phyloP scores from a whole-genome alignment of 2,797 vertebrate genomes.

The Lerista edwardsae region DNA sequence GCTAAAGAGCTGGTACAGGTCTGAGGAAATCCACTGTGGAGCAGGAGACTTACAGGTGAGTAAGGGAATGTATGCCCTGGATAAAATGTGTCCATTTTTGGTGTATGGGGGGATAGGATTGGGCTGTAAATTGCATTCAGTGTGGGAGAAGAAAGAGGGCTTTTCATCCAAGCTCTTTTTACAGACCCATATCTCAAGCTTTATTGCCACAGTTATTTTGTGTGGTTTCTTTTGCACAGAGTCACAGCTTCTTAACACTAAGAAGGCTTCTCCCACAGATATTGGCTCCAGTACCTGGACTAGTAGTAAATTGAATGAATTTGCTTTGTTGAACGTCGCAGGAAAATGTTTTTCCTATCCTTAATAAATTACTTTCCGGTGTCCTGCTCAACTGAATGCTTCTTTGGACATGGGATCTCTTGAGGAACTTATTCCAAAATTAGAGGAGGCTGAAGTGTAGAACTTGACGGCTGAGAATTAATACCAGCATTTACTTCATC shows the following conservation, averaged over 20 bases:
- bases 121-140: no score
- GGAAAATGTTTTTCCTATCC: conserved; percentile 14
- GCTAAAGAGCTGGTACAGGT: no score
- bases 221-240: neutral
- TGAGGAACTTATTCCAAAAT: conserved; percentile 29
- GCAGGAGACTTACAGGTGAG: no score
- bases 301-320: conserved; percentile 9
- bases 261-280: conserved; percentile 11
- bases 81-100: no score
- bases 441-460: conserved; percentile 32
- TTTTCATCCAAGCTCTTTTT: neutral
- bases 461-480: conserved; percentile 30
- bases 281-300: neutral
- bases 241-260: neutral
- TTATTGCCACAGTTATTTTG: neutral
- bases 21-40: no score
- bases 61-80: no score
- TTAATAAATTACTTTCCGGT: conserved; percentile 25
- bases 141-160: neutral
- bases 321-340: conserved; percentile 21
- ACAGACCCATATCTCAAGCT: neutral
- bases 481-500: conserved; percentile 9
- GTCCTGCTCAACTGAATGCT: conserved; percentile 16
- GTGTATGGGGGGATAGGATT: no score
- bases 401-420: conserved; percentile 25